Evolutionary conservation across 2,888 invertebrate genomes (phyloP).

Genomic region (Papilio protenor): DNA sequence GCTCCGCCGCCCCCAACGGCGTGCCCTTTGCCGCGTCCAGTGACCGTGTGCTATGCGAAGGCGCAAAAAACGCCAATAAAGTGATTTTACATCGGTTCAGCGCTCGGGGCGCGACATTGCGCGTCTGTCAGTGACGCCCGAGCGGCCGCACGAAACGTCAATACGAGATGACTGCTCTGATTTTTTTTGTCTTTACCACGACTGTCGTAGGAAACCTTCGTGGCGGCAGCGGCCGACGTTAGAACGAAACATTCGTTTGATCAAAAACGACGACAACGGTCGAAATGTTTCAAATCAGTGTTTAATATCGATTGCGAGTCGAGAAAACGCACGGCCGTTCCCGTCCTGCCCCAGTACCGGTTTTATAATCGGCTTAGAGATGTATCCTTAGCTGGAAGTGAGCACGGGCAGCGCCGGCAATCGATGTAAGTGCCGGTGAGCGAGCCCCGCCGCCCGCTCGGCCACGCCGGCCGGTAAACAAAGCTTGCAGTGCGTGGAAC

Average conservation of each 20-base stretch:
- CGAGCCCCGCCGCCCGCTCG: background rate
- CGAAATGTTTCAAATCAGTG: constrained; percentile 24
- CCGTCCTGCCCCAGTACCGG: constrained; percentile 35
- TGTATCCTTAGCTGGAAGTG: constrained; percentile 22
- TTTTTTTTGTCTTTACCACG: constrained; percentile 46
- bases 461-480: constrained; percentile 32
- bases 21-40: constrained; percentile 50
- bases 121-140: constrained; percentile 58
- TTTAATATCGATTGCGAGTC: constrained; percentile 40
- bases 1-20: constrained; percentile 52
- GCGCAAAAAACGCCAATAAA: constrained; percentile 65
- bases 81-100: constrained; percentile 65
- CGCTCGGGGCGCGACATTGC: constrained; percentile 59
- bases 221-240: background rate
- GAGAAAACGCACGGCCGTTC: constrained; percentile 34
- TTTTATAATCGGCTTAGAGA: constrained; percentile 20
- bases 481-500: constrained; percentile 7
- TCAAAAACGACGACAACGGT: constrained; percentile 19
- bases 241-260: constrained; percentile 25
- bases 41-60: constrained; percentile 65
- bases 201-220: background rate
- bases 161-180: constrained; percentile 58
- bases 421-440: constrained; percentile 3
- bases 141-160: constrained; percentile 61
- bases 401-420: background rate